Evolutionary conservation across 2,113 vertebrate genomes (phyloP), one percentile per base, ranked within the genome.

Genomic region (Corynorhinus townsendii): DNA sequence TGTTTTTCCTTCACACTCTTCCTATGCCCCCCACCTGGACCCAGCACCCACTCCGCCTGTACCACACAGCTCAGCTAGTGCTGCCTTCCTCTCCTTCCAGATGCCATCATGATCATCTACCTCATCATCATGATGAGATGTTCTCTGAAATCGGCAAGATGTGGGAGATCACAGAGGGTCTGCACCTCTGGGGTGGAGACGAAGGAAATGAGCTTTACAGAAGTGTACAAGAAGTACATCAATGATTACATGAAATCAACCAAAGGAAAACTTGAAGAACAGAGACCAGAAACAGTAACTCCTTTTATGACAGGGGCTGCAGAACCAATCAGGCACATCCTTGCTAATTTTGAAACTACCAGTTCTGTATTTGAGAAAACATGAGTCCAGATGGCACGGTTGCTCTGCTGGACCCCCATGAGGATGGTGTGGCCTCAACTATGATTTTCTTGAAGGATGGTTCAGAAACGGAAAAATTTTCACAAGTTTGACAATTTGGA

Each of bases 91-190:
- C 1, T 86, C 66, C 84, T 49, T 71, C n/a, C 16, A 40, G 66
- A 6, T 7, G 26, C 84, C 49, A 54, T 28, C 26, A 40, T 14
- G n/a, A 54, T 28, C 49, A 40, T 54, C 66, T 40, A 40, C 35
- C 0, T 86, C 26, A 72, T 72, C 35, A 12, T 68, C 6, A 11
- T 15, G 35, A 56, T 33, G 24, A 71, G 24, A 14, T 54, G 11
- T 71, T 54, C 26, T 86, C n/a, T 26, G 11, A 54, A n/a, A 54
- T 71, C 45, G 38, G 30, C 66, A 72, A 40, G 47, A 40, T 40
- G 24, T 47, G 4, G 47, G 49, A 33, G 35, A 38, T 72, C 0
- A 11, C 2, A 0, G 47, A 30, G 47, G 35, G 68, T 16, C 35
- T 71, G 47, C 5, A 17, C 45, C 28, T 40, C 66, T 86, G 4